These are phyloP conservation scores for Grallaria varia DNA, from an alignment of 2,113 vertebrate species.

Conservation along the genomic window DNA sequence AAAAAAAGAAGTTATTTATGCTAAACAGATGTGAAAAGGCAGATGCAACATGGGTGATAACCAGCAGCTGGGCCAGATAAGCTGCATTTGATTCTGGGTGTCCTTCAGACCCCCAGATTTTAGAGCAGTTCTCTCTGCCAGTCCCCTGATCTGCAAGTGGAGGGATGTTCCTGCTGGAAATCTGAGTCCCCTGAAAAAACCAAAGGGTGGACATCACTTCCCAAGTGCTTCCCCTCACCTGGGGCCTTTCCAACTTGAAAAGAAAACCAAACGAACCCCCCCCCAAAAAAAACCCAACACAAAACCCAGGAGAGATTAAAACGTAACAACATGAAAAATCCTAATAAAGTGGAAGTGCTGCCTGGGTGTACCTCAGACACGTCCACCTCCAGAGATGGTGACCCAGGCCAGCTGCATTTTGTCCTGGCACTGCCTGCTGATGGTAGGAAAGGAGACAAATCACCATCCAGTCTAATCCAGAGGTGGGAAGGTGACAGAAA, in stretches of 20 bases:
- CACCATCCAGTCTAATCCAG: background rate
- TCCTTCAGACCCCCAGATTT: background rate
- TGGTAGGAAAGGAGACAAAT: background rate
- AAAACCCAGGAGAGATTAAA: background rate
- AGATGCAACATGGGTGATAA: background rate
- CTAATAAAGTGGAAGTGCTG: background rate
- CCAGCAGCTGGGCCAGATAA: slow-evolving; percentile 22
- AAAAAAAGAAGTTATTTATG: slow-evolving; percentile 30
- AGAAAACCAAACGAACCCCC: background rate
- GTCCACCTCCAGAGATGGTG: background rate
- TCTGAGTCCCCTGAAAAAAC: no score
- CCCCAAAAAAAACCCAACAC: background rate
- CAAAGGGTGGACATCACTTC: background rate
- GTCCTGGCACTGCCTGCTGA: background rate
- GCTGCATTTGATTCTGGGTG: background rate
- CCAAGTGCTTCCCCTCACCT: background rate
- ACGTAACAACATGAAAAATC: background rate
- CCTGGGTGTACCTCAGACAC: background rate
- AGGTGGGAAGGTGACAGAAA: background rate
- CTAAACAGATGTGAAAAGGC: slow-evolving; percentile 12
- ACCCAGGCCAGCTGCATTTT: background rate
- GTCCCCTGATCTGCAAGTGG: background rate
- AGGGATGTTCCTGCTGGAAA: background rate
- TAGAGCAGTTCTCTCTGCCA: background rate
- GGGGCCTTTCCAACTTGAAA: background rate